These are phyloP conservation scores for Rattus norvegicus DNA, from an alignment of 2,113 vertebrate genomes.

Conservation along the genomic window DNA sequence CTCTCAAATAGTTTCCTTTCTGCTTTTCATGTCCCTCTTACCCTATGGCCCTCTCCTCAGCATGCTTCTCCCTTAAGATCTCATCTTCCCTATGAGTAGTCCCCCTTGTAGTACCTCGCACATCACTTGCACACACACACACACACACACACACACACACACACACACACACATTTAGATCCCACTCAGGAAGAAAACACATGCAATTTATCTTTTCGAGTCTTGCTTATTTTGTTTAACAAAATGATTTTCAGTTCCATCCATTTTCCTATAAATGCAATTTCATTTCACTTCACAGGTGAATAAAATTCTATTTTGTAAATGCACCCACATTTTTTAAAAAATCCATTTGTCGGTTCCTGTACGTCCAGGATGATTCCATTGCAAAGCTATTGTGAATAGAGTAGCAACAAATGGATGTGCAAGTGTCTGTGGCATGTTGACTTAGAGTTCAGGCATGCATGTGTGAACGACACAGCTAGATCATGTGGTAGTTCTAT, in stretches of 20 bases:
- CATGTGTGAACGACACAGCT: background rate
- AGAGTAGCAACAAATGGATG: background rate
- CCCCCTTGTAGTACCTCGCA: background rate
- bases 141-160: background rate
- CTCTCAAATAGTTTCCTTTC: background rate
- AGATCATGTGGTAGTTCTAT: background rate
- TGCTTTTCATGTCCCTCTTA: background rate
- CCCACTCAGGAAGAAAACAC: background rate
- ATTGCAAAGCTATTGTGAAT: background rate
- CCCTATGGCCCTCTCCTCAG: background rate
- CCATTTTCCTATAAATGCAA: background rate
- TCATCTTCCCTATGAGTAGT: no score
- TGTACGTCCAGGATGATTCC: background rate
- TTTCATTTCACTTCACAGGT: background rate
- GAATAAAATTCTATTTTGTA: background rate
- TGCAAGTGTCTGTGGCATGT: background rate
- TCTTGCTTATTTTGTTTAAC: background rate
- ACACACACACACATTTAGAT: background rate
- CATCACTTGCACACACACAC: background rate
- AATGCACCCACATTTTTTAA: background rate
- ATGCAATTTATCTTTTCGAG: background rate
- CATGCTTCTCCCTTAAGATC: background rate
- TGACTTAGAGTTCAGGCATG: background rate
- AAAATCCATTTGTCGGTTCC: background rate
- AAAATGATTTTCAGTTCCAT: background rate